Evolutionary conservation across 2,797 vertebrate genomes (phyloP), one percentile per base, ranked within the genome.

Genomic region (Simalia tracyae): DNA sequence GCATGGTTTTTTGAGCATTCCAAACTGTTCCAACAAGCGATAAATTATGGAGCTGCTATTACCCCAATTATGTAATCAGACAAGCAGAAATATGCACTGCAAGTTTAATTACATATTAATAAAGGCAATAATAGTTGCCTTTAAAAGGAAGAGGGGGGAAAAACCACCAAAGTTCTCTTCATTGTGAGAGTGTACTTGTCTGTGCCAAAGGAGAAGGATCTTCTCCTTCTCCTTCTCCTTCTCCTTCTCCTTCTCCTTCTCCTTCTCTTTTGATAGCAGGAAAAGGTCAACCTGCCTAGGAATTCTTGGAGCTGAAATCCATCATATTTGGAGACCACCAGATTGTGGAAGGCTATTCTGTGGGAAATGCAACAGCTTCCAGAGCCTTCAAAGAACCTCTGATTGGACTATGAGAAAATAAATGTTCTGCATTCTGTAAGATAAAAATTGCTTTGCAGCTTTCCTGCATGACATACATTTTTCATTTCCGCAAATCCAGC

Each of bases 61-160:
- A 66, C 63, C 57, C 86, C 94, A 54, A 93, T 90, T 72, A 90
- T 8, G 0, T 59, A 36, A 68, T 60, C 26, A 93, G 87, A 84
- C 94, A 89, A 93, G 90, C 93, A 72, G 90, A 96, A 92, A 91
- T 95, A 92, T 8, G 76, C n/a, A 90, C 95, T 76, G 92, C 89
- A 91, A 90, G 68, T 56, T 84, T 93, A 95, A 93, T 95, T 95
- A 94, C 93, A 84, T 86, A 95, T 92, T 92, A 93, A 94, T 89
- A 96, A 96, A 90, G 22, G 24, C n/a, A 31, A 85, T 14, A 86
- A 86, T 56, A 90, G 63, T 91, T 92, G 87, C 85, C 91, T 66
- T 81, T 96, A 84, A 54, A 19, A n/a, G 14, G 15, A 94, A 36
- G 31, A 88, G 68, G 22, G 26, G 57, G 9, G 50, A 1, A 2